Conservation (phyloP, 1,140 invertebrate species). For the Euschistus heros region DNA sequence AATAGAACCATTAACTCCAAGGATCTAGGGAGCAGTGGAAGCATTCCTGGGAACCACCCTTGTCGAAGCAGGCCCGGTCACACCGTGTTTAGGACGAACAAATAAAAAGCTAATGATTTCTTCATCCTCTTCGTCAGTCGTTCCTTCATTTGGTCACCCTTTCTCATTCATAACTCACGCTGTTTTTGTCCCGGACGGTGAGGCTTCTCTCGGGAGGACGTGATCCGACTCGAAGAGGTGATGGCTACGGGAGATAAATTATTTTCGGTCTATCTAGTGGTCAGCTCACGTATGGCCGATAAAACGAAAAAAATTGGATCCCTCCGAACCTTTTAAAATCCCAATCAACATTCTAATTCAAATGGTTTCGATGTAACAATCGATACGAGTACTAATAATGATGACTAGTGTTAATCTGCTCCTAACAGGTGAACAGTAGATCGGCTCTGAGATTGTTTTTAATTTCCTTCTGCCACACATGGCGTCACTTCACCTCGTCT, state of each 20-base stretch:
- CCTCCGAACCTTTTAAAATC: not conserved
- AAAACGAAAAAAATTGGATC: not conserved
- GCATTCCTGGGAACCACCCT: too few species aligned
- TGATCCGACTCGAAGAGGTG: too few species aligned
- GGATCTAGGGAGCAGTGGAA: too few species aligned
- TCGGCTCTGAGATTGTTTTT: not conserved
- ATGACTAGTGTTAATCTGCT: not conserved
- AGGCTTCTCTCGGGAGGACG: too few species aligned
- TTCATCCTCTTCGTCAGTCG: conserved; percentile 1
- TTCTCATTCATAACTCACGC: conserved; percentile 7
- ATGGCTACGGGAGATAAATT: too few species aligned
- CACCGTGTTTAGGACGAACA: too few species aligned
- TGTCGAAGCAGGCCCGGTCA: too few species aligned
- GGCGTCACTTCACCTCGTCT: not conserved
- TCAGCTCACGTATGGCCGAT: not conserved
- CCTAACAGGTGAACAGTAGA: not conserved
- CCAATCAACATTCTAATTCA: conserved; percentile 10
- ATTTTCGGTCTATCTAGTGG: not conserved
- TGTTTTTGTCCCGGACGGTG: too few species aligned
- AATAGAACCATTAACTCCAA: too few species aligned
- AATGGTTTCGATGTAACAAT: not conserved
- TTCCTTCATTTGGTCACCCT: not conserved
- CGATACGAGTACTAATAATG: not conserved
- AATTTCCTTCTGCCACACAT: not conserved
- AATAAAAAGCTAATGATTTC: not conserved